Base-by-base conservation (phyloP, 2,113 vertebrate genomes). In the Argyrosomus japonicus region DNA sequence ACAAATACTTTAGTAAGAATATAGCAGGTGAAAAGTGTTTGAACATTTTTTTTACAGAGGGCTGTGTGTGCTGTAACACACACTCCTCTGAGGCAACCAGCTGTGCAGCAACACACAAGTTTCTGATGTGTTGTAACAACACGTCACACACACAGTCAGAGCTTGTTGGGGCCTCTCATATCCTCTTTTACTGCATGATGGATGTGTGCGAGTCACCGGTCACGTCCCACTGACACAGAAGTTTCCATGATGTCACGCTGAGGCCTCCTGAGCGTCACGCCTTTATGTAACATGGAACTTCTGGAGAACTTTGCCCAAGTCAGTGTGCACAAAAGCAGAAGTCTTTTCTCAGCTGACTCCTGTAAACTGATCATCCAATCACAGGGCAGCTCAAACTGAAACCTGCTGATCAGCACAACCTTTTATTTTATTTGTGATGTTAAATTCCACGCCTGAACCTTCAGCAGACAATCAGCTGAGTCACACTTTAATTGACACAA, bases 191-290 rank as follows among this genome's bases (percentile, higher is more conserved):
- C 14, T 51, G 74, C 4, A 6, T 29, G 23, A 61, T 13, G 56
- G 47, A 53, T 15, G 27, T 25, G 51, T 75, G 53, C 58, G 27
- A 53, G 74, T 62, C 60, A 21, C 47, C 3, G 18, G 36, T 75
- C 78, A 73, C 69, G 77, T 81, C 88, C 67, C 60, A 32, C 75
- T 69, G 64, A 85, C 57, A 40, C 75, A 77, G 57, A 75, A 11
- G 27, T 82, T 91, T 91, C 87, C 86, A 56, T 88, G 77, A 90
- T 58, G 36, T 87, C 81, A 75, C 32, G n/a, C 7, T 1, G 27
- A 50, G 21, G 12, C 27, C 23, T 17, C 27, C 21, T 17, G 3
- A 3, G 23, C 6, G 32, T 61, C 45, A 8, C 19, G 0, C 17
- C 18, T 68, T 88, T 64, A 61, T 29, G 57, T 25, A 75, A 86